A percentile compares a stretch with the other conserved stretches of the same genome.
Conservation (phyloP, 2,113 vertebrate genomes). For the Serinus canaria region DNA sequence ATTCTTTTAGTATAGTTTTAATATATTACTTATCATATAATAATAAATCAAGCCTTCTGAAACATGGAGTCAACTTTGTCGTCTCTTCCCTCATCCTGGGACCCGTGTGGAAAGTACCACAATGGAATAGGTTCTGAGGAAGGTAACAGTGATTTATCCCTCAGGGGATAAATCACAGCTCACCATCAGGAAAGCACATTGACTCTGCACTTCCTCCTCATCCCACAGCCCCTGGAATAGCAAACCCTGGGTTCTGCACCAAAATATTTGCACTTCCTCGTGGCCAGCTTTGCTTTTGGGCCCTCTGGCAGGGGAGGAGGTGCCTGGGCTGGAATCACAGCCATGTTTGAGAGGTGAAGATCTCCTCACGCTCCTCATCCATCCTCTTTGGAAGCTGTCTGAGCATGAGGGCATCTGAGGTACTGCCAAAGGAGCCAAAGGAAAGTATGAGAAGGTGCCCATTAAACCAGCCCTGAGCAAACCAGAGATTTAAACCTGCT, state of each 20-base stretch:
- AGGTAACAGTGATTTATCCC: not conserved
- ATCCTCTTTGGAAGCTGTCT: rapidly evolving
- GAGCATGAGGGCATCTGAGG: rapidly evolving
- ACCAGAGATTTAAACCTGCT: not conserved
- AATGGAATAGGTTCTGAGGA: not conserved
- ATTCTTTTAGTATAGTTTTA: too few relatives aligned
- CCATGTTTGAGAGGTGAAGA: not conserved
- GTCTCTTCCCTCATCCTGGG: too few relatives aligned
- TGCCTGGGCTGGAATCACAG: not conserved
- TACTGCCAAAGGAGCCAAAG: not conserved
- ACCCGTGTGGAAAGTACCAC: too few relatives aligned
- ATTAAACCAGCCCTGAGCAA: not conserved
- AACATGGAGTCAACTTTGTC: too few relatives aligned
- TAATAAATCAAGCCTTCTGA: too few relatives aligned
- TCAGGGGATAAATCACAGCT: not conserved
- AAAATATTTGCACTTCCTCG: rapidly evolving
- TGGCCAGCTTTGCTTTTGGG: not conserved
- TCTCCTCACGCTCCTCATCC: not conserved
- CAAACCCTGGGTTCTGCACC: rapidly evolving
- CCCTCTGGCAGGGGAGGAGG: not conserved
- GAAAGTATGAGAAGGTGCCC: not conserved
- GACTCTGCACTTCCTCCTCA: rapidly evolving
- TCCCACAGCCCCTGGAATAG: not conserved
- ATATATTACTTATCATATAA: too few relatives aligned
- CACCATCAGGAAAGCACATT: not conserved